These are phyloP conservation scores for Lasius platythorax DNA, from an alignment of 2,888 invertebrate genomes.

Conservation along the genomic window DNA sequence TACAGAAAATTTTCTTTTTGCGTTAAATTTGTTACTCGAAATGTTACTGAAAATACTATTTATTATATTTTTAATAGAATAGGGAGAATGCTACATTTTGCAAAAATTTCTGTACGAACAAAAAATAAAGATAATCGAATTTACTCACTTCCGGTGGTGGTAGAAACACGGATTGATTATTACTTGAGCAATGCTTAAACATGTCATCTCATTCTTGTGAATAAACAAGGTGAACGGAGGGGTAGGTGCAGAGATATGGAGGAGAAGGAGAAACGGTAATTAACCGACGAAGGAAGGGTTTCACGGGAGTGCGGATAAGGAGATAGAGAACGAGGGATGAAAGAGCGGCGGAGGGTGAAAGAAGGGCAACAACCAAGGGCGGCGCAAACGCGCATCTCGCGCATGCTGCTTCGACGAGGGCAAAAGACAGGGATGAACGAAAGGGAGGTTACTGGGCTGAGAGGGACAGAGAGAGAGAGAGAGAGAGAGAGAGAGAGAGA, in stretches of 20 bases:
- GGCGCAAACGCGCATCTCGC: constrained; percentile 60
- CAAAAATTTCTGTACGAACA: neutral
- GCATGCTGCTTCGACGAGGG: constrained; percentile 62
- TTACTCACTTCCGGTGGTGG: neutral
- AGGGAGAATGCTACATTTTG: neutral
- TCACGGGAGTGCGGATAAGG: neutral
- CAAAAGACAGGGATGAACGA: constrained; percentile 33
- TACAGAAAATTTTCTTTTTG: neutral
- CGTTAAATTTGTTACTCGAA: neutral
- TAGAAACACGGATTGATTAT: neutral
- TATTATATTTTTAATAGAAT: neutral
- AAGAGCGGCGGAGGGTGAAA: neutral
- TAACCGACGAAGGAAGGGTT: neutral
- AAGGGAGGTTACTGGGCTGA: constrained; percentile 31
- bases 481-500: neutral
- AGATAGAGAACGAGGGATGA: constrained; percentile 27
- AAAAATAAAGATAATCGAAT: neutral
- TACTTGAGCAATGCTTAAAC: neutral
- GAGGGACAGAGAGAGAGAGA: neutral
- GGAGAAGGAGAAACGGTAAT: neutral
- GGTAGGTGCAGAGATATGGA: neutral
- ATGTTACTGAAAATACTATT: neutral
- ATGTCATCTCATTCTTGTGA: neutral
- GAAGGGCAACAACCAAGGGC: neutral
- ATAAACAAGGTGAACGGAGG: neutral